Percentiles rank a stretch among this genome's conserved stretches.
Evolutionary conservation across 2,797 vertebrate genomes (phyloP).

Genomic region (Huso huso): DNA sequence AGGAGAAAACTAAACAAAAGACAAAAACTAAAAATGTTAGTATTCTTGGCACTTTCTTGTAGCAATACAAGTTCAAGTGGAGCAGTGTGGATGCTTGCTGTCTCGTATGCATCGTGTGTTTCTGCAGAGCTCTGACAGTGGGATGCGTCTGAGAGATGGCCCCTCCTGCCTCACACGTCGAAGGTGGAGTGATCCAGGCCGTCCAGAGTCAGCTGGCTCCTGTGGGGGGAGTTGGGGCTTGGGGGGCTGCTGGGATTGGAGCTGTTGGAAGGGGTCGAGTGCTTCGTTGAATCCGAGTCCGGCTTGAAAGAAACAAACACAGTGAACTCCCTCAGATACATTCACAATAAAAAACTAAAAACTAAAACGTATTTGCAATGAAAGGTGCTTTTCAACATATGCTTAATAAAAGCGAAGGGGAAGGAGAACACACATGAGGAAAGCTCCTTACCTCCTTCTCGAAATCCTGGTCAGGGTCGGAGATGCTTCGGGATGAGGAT

Average conservation of each 20-base stretch:
- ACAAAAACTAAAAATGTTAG: conserved; percentile 5
- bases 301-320: conserved; percentile 50
- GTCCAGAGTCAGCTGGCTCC: conserved; percentile 82
- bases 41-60: conserved; percentile 60
- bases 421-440: background rate
- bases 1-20: conserved; percentile 21
- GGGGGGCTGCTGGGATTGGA: conserved; percentile 92
- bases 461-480: conserved; percentile 78
- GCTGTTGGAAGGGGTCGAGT: conserved; percentile 93
- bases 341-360: background rate
- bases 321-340: background rate
- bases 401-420: background rate
- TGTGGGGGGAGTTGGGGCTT: conserved; percentile 85
- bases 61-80: conserved; percentile 31
- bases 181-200: conserved; percentile 71
- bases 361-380: background rate
- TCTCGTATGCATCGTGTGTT: background rate
- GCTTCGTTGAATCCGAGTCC: conserved; percentile 91
- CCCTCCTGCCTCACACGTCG: conserved; percentile 39
- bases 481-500: conserved; percentile 70
- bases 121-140: background rate
- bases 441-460: conserved; percentile 77
- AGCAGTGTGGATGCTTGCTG: conserved; percentile 19
- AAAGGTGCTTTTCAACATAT: background rate
- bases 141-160: background rate